Base-by-base conservation (phyloP, 1,140 invertebrate species). In the Sitophilus oryzae region DNA sequence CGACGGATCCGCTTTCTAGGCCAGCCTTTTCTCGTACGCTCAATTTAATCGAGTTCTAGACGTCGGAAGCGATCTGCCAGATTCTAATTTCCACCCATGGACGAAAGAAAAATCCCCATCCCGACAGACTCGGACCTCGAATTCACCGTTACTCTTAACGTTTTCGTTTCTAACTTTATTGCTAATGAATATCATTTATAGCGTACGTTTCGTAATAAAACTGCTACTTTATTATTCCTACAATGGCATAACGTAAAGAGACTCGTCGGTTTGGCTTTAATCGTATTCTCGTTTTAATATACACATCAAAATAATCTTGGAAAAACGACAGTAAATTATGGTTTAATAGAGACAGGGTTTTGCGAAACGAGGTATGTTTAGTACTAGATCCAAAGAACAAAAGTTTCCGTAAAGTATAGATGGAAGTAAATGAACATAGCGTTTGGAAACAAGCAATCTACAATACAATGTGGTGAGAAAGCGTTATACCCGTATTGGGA, bases 181-280 rank as follows among this genome's bases (percentile, higher is more conserved):
- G 47, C 47, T 49, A 49, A 49, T 49, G 47, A 49, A 49, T 38
- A 49, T 49, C 47, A 49, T 49, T 49, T 49, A 49, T 49, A 49
- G 47, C 47, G 20, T 20, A 8, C 35, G 19, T 49, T 49, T 21
- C 20, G 47, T 34, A 49, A 49, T 49, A 49, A 49, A 49, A 38
- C 37, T 11, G 47, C 47, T 49, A 49, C 35, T 49, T 49, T 49
- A 49, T 49, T 37, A 49, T 37, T 34, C 37, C 23, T 18, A 49
- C 37, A 49, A 49, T 49, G 25, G 47, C 21, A 38, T 22, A 49
- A 49, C 21, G 47, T 19, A 49, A 49, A 25, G 47, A 25, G 5
- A 30, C 25, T 30, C 11, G 25, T 30, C 11, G 25, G 25, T 11
- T 30, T 22, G 37, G 47, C 36, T 49, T 37, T 38, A 38, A 49